Percentiles rank a stretch among this genome's conserved stretches.
These are phyloP conservation scores for Lasius platythorax DNA, from an alignment of 2,888 invertebrate genomes.

Conservation along the genomic window DNA sequence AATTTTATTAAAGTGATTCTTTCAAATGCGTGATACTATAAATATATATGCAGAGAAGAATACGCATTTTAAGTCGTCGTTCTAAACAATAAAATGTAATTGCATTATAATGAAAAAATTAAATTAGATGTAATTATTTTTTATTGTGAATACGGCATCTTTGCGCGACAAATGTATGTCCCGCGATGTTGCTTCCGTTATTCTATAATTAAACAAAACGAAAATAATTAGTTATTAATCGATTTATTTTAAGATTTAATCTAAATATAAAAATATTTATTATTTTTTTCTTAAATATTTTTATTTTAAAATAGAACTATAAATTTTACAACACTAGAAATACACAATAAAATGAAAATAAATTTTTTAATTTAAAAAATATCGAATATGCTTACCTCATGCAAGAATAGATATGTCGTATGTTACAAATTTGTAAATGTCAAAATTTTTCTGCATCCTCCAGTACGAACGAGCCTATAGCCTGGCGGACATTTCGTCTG, in stretches of 20 bases:
- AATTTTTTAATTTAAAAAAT: not conserved
- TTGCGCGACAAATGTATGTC: not conserved
- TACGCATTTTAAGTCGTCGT: not conserved
- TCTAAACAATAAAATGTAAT: not conserved
- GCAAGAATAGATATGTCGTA: not conserved
- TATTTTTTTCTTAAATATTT: not conserved
- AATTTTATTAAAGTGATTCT: not conserved
- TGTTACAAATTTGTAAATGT: not conserved
- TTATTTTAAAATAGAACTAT: not conserved
- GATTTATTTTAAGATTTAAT: not conserved
- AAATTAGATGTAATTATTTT: not conserved
- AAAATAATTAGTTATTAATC: not conserved
- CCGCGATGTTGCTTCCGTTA: not conserved
- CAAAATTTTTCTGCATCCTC: conserved; percentile 58
- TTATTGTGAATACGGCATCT: not conserved
- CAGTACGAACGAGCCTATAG: conserved; percentile 48
- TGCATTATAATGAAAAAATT: not conserved
- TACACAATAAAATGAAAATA: not conserved
- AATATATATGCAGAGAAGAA: not conserved
- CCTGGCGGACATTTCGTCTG: conserved; percentile 52
- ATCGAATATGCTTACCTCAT: conserved; percentile 57
- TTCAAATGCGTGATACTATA: not conserved
- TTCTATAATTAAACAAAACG: conserved; percentile 31
- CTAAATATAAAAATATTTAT: not conserved
- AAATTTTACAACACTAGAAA: not conserved